Percentiles rank a stretch among this genome's conserved stretches.
Evolutionary conservation across 2,888 invertebrate species (phyloP).

Genomic region (Ecliptopera silaceata): DNA sequence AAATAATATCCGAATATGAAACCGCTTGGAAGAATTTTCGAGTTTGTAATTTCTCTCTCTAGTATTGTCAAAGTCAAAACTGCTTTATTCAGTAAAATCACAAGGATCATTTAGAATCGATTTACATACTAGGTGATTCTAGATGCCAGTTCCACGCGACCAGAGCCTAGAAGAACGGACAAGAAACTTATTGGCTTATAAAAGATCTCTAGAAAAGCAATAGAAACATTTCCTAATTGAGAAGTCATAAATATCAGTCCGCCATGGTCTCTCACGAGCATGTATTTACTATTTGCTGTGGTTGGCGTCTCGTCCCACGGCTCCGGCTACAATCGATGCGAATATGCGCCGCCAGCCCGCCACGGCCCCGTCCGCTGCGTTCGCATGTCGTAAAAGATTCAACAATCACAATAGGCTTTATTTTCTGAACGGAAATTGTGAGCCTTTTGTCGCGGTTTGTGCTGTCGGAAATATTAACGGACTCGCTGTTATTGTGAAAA

Average conservation of each 20-base stretch:
- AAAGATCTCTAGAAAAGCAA: too few species aligned
- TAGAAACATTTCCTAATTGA: too few species aligned
- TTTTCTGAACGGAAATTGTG: conserved; percentile 17
- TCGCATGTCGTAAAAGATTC: conserved; percentile 4
- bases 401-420: conserved; percentile 11
- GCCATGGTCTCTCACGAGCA: conserved; percentile 13
- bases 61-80: too few species aligned
- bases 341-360: conserved; percentile 11
- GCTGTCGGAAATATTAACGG: conserved; percentile 1
- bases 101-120: too few species aligned
- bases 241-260: not conserved
- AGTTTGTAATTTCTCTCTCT: too few species aligned
- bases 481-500: not conserved
- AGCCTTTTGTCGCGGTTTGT: conserved; percentile 1
- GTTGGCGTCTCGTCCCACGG: conserved; percentile 9
- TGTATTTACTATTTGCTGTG: conserved; percentile 10
- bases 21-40: too few species aligned
- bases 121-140: too few species aligned
- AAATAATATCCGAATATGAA: too few species aligned
- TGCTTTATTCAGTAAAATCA: too few species aligned
- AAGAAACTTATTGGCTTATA: too few species aligned
- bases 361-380: not conserved
- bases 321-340: conserved; percentile 14
- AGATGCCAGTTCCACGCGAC: too few species aligned
- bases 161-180: too few species aligned